Evolutionary conservation across 2,113 vertebrate species (phyloP).

Genomic region (Romanogobio albipinnatus): DNA sequence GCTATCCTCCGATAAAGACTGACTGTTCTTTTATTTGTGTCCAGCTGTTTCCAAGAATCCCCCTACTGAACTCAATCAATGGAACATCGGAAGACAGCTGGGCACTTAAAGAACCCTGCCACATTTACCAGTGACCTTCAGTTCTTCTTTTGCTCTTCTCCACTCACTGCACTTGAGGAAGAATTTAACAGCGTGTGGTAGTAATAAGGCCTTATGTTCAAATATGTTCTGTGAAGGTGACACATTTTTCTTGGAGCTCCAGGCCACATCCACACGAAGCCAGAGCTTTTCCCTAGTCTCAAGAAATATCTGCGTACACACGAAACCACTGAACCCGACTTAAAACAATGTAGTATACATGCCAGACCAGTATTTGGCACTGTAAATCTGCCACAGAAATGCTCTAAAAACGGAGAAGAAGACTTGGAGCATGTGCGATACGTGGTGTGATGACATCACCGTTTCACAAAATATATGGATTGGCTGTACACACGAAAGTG

Average conservation of each 20-base stretch:
- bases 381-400: too few species aligned
- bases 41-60: slow-evolving; percentile 42
- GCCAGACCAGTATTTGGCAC: too few species aligned
- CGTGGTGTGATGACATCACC: too few species aligned
- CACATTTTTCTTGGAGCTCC: not conserved
- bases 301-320: too few species aligned
- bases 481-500: too few species aligned
- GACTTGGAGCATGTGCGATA: too few species aligned
- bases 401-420: too few species aligned
- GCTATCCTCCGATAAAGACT: not conserved
- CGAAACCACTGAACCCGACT: too few species aligned
- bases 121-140: slow-evolving; percentile 31
- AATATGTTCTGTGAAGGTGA: slow-evolving; percentile 15
- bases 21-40: slow-evolving; percentile 2
- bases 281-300: too few species aligned
- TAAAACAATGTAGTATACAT: too few species aligned
- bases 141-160: not conserved
- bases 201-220: slow-evolving; percentile 30
- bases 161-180: not conserved
- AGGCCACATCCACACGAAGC: too few species aligned
- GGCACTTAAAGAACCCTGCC: slow-evolving; percentile 3
- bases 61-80: slow-evolving; percentile 24
- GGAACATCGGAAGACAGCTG: slow-evolving; percentile 9
- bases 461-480: too few species aligned
- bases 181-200: slow-evolving; percentile 3